Evolutionary conservation across 2,797 vertebrate genomes (phyloP), one percentile per base, ranked within the genome.

Genomic region (Hephaestus fuliginosus): DNA sequence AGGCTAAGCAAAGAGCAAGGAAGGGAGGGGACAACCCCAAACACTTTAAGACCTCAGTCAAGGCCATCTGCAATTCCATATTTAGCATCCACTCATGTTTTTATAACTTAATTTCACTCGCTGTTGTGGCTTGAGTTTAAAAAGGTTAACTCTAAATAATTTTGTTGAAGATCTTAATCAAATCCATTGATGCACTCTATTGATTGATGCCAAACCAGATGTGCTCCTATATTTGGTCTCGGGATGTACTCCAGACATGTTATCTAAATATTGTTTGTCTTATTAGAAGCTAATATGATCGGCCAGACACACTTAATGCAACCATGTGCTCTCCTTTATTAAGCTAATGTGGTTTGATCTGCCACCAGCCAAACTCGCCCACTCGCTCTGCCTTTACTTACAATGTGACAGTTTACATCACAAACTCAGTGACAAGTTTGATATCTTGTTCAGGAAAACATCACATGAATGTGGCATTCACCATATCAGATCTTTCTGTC

Each of bases 401-500:
- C 25, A 74, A 20, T 60, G 55, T 68, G 63, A 83, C 64, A 64
- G 68, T 64, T 63, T 85, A 44, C 36, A 20, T 84, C 61, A 70
- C 60, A 78, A 60, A 82, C 56, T 52, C 55, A 71, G n/a, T 56
- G 33, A 64, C 83, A 87, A 80, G 61, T 88, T 89, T 71, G 48
- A 85, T 86, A 84, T 88, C 76, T 74, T 81, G 64, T 80, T 80
- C 33, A 78, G 87, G 78, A 82, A 78, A 78, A 80, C 57, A 76
- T 86, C 63, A 67, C 43, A 52, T 74, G 63, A 78, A 76, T 61
- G 55, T 81, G 65, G 65, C 61, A 85, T 87, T 91, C 79, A 5
- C 52, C 39, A 52, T 78, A 85, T 89, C 78, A 78, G 80, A 90
- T 90, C 51, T 58, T 48, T 82, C 49, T 33, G 64, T 71, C 69